Percentiles rank a stretch among this genome's conserved stretches.
Conservation (phyloP, 2,888 invertebrate genomes). For the Petrolisthes manimaculis region DNA sequence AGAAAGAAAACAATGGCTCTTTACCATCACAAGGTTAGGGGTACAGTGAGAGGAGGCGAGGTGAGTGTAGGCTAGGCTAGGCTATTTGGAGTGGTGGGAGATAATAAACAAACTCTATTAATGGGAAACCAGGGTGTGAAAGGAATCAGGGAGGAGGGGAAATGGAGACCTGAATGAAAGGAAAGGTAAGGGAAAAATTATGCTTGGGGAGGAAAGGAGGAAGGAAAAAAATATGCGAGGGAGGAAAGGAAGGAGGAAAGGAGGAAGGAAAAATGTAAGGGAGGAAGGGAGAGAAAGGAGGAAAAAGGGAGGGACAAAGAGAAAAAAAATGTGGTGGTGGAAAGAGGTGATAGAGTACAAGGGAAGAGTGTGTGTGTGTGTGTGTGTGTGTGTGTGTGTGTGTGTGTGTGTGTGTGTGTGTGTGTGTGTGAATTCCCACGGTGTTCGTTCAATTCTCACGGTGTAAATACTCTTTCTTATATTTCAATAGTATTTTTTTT, state of each 20-base stretch:
- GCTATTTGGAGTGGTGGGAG: background rate
- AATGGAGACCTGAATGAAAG: background rate
- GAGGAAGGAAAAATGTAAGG: background rate
- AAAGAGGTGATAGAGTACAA: background rate
- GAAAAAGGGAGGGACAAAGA: background rate
- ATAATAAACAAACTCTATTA: background rate
- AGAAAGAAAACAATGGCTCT: background rate
- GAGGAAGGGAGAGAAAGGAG: background rate
- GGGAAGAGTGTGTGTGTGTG: background rate
- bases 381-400: conserved; percentile 2
- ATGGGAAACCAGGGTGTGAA: background rate
- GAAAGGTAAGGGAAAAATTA: background rate
- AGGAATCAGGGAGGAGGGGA: background rate
- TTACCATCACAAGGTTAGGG: background rate
- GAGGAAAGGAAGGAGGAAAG: background rate
- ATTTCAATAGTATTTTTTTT: too few species aligned
- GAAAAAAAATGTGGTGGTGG: background rate
- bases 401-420: conserved; percentile 2
- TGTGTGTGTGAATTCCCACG: background rate
- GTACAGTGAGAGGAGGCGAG: background rate
- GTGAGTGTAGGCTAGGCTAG: background rate
- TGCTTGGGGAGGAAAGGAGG: background rate
- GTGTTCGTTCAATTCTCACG: too few species aligned
- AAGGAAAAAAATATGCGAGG: background rate
- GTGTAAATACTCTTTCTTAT: too few species aligned